Evolutionary conservation across 2,797 vertebrate genomes (phyloP).

Genomic region (Cygnus olor): DNA sequence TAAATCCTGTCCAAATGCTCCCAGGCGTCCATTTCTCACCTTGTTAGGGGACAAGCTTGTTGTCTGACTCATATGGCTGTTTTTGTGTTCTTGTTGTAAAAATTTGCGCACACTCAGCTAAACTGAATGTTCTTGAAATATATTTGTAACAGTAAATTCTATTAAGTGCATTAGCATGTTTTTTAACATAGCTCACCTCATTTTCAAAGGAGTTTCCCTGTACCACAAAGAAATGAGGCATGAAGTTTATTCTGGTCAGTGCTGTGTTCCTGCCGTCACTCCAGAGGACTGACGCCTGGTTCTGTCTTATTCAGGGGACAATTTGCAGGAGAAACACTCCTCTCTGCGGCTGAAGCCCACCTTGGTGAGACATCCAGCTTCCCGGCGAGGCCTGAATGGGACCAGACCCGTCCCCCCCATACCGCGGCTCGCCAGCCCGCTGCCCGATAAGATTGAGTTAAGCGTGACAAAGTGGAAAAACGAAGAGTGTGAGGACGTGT

Average conservation of each 20-base stretch:
- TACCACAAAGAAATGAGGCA: rapidly evolving
- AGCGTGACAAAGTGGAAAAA: constrained; percentile 46
- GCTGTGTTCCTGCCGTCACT: neutral
- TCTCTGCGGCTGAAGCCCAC: constrained; percentile 82
- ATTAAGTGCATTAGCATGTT: rapidly evolving
- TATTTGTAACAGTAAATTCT: neutral
- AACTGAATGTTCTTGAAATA: neutral
- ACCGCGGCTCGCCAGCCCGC: constrained; percentile 78
- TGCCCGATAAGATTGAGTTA: constrained; percentile 74
- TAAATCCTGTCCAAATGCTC: no score
- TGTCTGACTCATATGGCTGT: rapidly evolving
- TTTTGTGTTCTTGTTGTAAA: neutral
- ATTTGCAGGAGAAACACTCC: constrained; percentile 74
- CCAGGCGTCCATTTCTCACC: neutral
- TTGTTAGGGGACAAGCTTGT: neutral
- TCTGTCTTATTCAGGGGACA: constrained; percentile 75
- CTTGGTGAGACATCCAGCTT: constrained; percentile 80
- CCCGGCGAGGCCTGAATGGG: constrained; percentile 75
- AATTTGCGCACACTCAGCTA: neutral
- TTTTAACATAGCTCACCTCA: neutral
- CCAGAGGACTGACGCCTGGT: neutral
- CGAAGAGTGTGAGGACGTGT: constrained; percentile 47
- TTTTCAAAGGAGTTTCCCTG: neutral
- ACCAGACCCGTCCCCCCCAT: constrained; percentile 81
- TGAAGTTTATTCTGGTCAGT: neutral